Evolutionary conservation across 1,140 invertebrate species (phyloP).

Genomic region (Rhysida immarginata): DNA sequence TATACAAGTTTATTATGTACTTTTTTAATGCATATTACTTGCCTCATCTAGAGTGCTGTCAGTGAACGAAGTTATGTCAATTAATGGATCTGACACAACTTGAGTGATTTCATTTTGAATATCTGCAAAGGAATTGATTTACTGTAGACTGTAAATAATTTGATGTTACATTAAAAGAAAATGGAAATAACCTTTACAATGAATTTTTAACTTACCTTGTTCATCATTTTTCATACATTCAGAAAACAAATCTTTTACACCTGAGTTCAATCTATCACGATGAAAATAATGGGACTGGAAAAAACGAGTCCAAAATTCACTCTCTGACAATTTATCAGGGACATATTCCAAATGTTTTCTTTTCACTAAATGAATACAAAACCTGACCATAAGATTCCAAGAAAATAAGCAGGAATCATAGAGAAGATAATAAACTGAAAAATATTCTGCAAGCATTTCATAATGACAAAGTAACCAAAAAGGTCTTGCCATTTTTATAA

Average conservation of each 20-base stretch:
- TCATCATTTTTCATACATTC: slow-evolving; percentile 95
- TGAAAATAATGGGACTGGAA: slow-evolving; percentile 99
- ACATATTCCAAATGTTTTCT: slow-evolving; percentile 94
- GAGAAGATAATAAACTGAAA: too few species aligned
- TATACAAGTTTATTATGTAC: too few species aligned
- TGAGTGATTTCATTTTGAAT: slow-evolving; percentile 59
- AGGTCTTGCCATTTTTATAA: too few species aligned
- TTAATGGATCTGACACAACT: slow-evolving; percentile 57
- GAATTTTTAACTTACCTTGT: slow-evolving; percentile 36
- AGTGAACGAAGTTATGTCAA: slow-evolving; percentile 63
- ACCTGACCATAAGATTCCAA: too few species aligned
- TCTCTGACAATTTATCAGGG: slow-evolving; percentile 83
- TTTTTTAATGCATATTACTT: too few species aligned
- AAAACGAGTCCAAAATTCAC: slow-evolving; percentile 98
- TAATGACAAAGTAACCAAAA: too few species aligned
- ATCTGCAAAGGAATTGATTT: slow-evolving; percentile 30
- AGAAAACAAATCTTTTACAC: slow-evolving; percentile 82
- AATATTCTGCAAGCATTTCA: too few species aligned
- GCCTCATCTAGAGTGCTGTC: slow-evolving; percentile 53
- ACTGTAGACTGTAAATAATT: not conserved
- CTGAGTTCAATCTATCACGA: slow-evolving; percentile 74
- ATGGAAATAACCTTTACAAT: not conserved
- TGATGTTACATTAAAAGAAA: not conserved
- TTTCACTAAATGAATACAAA: slow-evolving; percentile 44
- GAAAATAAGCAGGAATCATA: too few species aligned